A percentile compares a stretch with the other conserved stretches of the same genome.
These are phyloP conservation scores for Chaitophorus viminalis DNA, from an alignment of 2,888 invertebrate genomes.

Conservation along the genomic window DNA sequence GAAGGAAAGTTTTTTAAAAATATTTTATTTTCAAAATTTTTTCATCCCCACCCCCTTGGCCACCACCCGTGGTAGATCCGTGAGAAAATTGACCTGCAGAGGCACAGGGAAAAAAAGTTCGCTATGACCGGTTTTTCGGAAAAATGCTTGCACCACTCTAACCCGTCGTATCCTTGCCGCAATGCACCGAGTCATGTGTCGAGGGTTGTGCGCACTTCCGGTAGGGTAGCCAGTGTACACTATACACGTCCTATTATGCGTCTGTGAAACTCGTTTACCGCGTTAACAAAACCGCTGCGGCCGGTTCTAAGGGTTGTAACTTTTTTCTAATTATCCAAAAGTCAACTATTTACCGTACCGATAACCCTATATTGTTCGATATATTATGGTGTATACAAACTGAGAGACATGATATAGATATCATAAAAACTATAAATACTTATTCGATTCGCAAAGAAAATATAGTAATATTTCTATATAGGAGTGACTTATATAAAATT, in stretches of 20 bases:
- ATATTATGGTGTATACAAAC: too few species aligned
- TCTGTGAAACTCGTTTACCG: background rate
- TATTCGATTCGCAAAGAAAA: too few species aligned
- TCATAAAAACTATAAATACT: too few species aligned
- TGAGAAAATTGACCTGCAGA: conserved; percentile 18
- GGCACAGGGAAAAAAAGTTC: conserved; percentile 38
- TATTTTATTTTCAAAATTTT: background rate
- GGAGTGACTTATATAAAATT: too few species aligned
- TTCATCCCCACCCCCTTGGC: background rate
- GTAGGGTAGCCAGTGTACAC: background rate
- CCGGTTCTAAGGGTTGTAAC: too few species aligned
- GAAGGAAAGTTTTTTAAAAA: conserved; percentile 50
- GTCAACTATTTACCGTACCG: too few species aligned
- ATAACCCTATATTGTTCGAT: too few species aligned
- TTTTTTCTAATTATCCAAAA: too few species aligned
- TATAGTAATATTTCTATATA: too few species aligned
- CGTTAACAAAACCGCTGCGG: too few species aligned
- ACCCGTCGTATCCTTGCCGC: background rate
- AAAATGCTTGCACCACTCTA: background rate
- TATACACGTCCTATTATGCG: background rate
- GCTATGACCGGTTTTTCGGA: conserved; percentile 29
- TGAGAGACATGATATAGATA: too few species aligned
- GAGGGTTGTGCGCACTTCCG: conserved; percentile 1
- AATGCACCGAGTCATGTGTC: background rate
- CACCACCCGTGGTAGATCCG: background rate